Conservation (phyloP, 1,140 invertebrate genomes). For the Saccostrea glomerata region DNA sequence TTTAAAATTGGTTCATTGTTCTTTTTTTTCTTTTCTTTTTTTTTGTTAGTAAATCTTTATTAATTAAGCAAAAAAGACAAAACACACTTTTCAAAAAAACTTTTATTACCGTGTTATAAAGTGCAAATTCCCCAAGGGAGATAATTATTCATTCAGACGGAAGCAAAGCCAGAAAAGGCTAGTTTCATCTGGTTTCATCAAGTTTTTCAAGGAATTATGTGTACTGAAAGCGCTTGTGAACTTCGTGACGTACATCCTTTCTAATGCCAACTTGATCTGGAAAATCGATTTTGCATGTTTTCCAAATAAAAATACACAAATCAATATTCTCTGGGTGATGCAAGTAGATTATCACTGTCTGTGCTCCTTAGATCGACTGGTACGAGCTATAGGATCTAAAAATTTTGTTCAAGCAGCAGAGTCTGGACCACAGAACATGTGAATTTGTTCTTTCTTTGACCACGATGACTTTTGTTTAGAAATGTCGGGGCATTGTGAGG, state of each 20-base stretch:
- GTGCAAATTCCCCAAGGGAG: no score
- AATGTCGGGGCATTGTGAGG: background rate
- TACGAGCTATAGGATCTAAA: background rate
- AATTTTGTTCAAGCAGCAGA: background rate
- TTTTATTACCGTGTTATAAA: no score
- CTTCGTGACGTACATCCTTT: no score
- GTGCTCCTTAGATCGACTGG: background rate
- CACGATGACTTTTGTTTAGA: background rate
- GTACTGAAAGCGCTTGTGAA: no score
- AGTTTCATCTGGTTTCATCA: no score
- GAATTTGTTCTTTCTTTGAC: background rate
- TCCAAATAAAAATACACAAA: background rate
- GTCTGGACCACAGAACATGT: background rate
- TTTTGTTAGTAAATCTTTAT: no score
- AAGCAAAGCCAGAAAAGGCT: no score
- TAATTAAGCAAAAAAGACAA: no score
- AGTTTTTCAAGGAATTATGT: no score
- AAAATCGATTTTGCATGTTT: background rate
- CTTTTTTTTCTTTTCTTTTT: background rate
- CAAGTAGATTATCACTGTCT: background rate
- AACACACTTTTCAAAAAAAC: no score
- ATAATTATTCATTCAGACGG: no score
- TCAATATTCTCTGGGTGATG: background rate
- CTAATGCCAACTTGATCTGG: background rate
- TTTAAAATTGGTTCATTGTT: background rate